Conservation (phyloP, 2,797 vertebrate species). For the Chloroceryle amazona region DNA sequence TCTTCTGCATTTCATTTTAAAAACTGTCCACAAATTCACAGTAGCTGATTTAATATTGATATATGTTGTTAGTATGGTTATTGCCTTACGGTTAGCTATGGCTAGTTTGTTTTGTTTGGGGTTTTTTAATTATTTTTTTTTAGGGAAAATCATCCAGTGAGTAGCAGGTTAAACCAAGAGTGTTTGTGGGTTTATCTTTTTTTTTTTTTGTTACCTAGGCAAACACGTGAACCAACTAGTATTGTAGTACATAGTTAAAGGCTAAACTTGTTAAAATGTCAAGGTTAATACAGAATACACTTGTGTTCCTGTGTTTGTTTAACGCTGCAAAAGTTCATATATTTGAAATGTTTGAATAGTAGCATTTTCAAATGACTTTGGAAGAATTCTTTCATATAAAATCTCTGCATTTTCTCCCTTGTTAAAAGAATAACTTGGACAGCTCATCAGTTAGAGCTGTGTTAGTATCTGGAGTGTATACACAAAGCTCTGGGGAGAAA, state of each 20-base stretch:
- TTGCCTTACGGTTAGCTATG: neutral
- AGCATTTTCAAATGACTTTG: neutral
- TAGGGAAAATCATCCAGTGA: neutral
- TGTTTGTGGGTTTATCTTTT: neutral
- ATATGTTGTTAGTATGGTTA: neutral
- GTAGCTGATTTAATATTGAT: neutral
- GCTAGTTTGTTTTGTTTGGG: neutral
- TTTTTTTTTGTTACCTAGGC: neutral
- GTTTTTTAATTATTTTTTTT: neutral
- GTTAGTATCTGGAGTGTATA: neutral
- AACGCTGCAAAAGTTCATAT: neutral
- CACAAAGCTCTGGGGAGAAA: neutral
- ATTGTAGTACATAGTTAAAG: neutral
- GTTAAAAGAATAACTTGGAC: neutral
- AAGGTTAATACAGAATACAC: neutral
- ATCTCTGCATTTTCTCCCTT: neutral
- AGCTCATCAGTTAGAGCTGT: neutral
- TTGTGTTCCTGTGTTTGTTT: neutral
- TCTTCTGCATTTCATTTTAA: neutral
- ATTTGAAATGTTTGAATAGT: neutral
- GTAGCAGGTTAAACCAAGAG: neutral
- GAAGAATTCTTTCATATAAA: neutral
- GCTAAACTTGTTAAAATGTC: neutral
- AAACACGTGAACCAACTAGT: neutral
- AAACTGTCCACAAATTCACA: neutral